Conservation (phyloP, 2,888 invertebrate species). For the Lasioglossum pauxillum region DNA sequence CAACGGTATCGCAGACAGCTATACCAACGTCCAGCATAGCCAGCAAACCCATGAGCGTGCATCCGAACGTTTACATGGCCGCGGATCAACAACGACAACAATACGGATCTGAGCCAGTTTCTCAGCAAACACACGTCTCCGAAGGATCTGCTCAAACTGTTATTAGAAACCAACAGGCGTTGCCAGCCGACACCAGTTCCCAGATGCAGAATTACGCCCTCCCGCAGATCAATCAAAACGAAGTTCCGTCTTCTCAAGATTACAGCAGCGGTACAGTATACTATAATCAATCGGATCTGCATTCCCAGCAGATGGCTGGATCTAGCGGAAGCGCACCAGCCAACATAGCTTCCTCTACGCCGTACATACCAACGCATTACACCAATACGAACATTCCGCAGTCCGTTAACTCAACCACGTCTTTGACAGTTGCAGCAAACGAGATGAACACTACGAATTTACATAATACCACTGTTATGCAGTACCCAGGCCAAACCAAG, state of each 20-base stretch:
- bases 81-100: constrained; percentile 51
- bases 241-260: constrained; percentile 44
- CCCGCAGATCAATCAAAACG: constrained; percentile 47
- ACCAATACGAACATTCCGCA: constrained; percentile 42
- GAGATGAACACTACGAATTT: constrained; percentile 42
- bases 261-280: constrained; percentile 46
- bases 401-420: constrained; percentile 40
- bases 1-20: constrained; percentile 34
- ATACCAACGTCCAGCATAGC: constrained; percentile 25
- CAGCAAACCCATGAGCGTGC: constrained; percentile 24
- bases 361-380: constrained; percentile 70
- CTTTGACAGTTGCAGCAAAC: constrained; percentile 34
- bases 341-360: constrained; percentile 36
- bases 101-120: constrained; percentile 40
- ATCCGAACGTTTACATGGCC: constrained; percentile 39
- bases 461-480: constrained; percentile 32
- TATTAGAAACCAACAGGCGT: constrained; percentile 35
- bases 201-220: constrained; percentile 55
- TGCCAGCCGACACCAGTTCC: constrained; percentile 31
- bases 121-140: constrained; percentile 39
- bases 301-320: constrained; percentile 40
- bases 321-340: constrained; percentile 26
- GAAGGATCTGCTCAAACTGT: constrained; percentile 31
- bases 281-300: constrained; percentile 52
- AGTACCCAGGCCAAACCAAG: constrained; percentile 61